These are phyloP conservation scores for Argopecten irradians DNA, from an alignment of 1,140 invertebrate species.

Conservation along the genomic window DNA sequence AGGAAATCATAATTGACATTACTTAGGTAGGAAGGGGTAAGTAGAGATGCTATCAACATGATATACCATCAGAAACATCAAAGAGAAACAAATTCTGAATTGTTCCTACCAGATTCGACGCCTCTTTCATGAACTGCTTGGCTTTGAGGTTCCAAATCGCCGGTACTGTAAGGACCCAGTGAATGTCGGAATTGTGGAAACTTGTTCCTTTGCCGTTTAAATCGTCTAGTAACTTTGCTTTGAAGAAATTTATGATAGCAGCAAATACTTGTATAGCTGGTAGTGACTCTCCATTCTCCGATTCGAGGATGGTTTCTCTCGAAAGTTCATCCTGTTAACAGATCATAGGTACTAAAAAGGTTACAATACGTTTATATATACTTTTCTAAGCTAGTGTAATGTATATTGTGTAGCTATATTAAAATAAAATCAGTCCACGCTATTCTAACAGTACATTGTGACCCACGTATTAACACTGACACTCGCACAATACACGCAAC, in stretches of 20 bases:
- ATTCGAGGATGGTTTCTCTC: background rate
- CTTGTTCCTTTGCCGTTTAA: background rate
- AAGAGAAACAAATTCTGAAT: background rate
- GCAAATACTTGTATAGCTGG: conserved; percentile 40
- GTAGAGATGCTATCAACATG: no score
- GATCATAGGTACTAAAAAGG: no score
- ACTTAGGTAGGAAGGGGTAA: no score
- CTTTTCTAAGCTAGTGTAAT: no score
- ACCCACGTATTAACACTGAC: no score
- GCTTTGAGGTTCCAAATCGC: conserved; percentile 43
- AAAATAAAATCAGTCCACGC: no score
- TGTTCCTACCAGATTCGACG: conserved; percentile 12
- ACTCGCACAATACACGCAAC: no score
- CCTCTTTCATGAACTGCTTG: conserved; percentile 41
- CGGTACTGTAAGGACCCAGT: conserved; percentile 44
- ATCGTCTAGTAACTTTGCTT: conserved; percentile 20
- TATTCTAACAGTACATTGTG: no score
- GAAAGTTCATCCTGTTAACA: background rate
- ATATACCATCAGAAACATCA: no score
- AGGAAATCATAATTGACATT: no score
- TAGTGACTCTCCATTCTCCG: background rate
- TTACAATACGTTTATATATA: no score
- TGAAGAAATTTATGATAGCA: conserved; percentile 29
- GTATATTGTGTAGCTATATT: no score
- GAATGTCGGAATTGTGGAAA: conserved; percentile 27